phyloP scores from a whole-genome alignment of 2,113 vertebrate genomes.

The Bufo gargarizans region DNA sequence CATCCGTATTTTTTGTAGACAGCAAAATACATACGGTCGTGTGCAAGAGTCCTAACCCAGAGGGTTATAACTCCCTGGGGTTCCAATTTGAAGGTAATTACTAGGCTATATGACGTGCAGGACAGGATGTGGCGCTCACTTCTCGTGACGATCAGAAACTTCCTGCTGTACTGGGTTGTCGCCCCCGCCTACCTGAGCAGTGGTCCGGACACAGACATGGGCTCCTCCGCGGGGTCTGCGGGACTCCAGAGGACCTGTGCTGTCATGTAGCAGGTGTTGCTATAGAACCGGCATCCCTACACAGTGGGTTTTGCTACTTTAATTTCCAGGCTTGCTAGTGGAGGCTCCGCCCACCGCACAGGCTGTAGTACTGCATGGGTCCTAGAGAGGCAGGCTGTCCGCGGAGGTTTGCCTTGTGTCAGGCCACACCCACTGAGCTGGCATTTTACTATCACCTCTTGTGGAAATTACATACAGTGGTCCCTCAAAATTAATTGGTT shows the following conservation, averaged over 20 bases:
- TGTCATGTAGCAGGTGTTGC: not conserved
- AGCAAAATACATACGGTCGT: too few relatives aligned
- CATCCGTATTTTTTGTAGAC: too few relatives aligned
- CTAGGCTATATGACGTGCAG: not conserved
- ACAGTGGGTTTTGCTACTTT: slow-evolving; percentile 4
- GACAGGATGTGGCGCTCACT: not conserved
- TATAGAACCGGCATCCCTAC: not conserved
- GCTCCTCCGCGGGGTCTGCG: not conserved
- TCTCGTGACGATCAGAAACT: not conserved
- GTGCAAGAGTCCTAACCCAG: too few relatives aligned
- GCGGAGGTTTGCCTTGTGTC: too few relatives aligned
- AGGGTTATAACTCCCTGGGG: too few relatives aligned
- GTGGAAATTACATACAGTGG: too few relatives aligned
- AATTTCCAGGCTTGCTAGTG: not conserved
- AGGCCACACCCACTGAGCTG: too few relatives aligned
- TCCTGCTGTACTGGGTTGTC: not conserved
- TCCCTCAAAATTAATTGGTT: too few relatives aligned
- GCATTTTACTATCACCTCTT: too few relatives aligned
- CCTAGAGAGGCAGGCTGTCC: not conserved
- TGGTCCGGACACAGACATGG: not conserved
- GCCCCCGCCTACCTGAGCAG: not conserved
- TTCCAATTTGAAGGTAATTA: too few relatives aligned
- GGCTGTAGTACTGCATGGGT: not conserved
- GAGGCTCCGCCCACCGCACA: not conserved
- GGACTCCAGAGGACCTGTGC: not conserved